These are phyloP conservation scores for Piprites chloris DNA, from an alignment of 2,113 vertebrate species.

Conservation along the genomic window DNA sequence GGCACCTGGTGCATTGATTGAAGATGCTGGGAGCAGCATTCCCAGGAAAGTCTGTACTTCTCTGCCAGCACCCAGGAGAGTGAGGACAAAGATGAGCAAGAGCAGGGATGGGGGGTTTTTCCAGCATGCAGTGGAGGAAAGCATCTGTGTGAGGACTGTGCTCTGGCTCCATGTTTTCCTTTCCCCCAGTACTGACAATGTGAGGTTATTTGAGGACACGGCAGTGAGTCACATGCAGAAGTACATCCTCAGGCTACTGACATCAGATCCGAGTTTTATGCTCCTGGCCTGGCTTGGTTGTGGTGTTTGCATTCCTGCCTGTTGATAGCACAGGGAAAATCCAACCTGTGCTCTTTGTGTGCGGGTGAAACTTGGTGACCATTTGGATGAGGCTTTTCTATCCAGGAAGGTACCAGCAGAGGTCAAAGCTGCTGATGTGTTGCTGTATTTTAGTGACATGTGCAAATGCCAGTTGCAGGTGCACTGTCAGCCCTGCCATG, in stretches of 20 bases:
- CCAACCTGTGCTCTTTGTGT: neutral
- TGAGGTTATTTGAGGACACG: neutral
- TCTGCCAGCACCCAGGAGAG: neutral
- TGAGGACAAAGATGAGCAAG: neutral
- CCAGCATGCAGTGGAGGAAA: neutral
- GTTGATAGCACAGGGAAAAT: neutral
- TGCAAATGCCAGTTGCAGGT: neutral
- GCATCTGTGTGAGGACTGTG: neutral
- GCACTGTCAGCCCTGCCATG: neutral
- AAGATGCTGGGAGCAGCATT: neutral
- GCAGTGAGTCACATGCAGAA: neutral
- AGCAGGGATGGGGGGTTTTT: neutral
- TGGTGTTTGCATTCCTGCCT: neutral
- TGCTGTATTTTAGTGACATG: neutral
- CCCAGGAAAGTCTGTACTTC: neutral
- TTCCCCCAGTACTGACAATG: neutral
- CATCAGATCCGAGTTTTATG: neutral
- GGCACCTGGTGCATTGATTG: rapidly evolving
- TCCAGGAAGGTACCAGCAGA: neutral
- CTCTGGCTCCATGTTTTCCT: neutral
- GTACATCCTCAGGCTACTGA: neutral
- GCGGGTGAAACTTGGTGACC: neutral
- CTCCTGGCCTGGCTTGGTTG: neutral
- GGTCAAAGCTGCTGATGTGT: neutral
- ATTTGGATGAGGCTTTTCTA: neutral